Conservation (phyloP, 1,140 invertebrate species). For the Drosophila grimshawi region DNA sequence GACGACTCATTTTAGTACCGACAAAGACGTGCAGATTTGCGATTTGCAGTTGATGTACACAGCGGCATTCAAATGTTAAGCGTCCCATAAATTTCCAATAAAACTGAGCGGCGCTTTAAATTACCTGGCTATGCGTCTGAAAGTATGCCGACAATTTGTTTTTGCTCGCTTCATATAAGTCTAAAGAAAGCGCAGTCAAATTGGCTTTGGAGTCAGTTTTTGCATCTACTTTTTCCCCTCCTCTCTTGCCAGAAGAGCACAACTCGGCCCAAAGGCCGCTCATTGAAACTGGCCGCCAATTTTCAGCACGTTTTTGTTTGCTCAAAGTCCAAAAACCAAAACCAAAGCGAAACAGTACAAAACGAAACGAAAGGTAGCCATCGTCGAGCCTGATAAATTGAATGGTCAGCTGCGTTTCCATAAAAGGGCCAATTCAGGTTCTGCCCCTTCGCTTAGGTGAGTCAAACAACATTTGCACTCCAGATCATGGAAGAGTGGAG, state of each 20-base stretch:
- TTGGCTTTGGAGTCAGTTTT: constrained; percentile 51
- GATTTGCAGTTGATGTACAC: constrained; percentile 26
- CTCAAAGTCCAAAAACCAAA: constrained; percentile 61
- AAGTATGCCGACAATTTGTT: constrained; percentile 60
- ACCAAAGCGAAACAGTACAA: constrained; percentile 41
- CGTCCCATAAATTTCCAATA: constrained; percentile 48
- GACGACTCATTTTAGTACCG: constrained; percentile 60
- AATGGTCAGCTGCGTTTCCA: constrained; percentile 75
- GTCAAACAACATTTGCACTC: constrained; percentile 48
- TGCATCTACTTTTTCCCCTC: constrained; percentile 4
- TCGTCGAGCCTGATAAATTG: constrained; percentile 77
- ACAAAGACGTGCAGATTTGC: constrained; percentile 64
- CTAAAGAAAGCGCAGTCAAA: constrained; percentile 52
- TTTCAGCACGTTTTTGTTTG: constrained; percentile 74
- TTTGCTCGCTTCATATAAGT: constrained; percentile 46
- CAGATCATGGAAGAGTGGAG: constrained; percentile 24
- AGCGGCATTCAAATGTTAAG: constrained; percentile 53
- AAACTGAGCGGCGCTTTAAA: constrained; percentile 46
- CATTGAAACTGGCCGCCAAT: constrained; percentile 63
- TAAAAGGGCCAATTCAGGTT: constrained; percentile 55
- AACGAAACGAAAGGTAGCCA: constrained; percentile 20
- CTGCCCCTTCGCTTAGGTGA: constrained; percentile 43
- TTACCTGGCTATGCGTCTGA: constrained; percentile 22
- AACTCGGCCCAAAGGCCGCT: constrained; percentile 1
- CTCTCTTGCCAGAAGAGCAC: no score